Conservation (phyloP, 2,113 vertebrate genomes). For the Hemichromis elongatus region DNA sequence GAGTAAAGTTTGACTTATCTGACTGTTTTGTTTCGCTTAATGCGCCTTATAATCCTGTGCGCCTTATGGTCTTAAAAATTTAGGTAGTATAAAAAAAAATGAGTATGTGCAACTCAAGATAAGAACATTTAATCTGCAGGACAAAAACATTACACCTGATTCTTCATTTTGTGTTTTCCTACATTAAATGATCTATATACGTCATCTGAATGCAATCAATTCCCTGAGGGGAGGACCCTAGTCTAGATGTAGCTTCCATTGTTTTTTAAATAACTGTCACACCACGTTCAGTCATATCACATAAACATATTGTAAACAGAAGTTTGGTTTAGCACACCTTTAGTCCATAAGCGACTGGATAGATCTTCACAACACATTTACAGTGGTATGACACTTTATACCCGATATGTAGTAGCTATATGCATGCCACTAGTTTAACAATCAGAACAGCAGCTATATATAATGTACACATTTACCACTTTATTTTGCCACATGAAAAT, state of each 20-base stretch:
- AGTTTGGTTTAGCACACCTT: background rate
- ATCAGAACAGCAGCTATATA: background rate
- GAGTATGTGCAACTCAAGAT: no score
- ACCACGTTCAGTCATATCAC: background rate
- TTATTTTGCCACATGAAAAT: background rate
- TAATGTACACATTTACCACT: background rate
- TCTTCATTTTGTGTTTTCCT: background rate
- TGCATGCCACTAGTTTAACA: background rate
- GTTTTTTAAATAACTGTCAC: background rate
- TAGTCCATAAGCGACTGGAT: background rate
- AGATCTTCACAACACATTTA: background rate
- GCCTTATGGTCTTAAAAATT: no score
- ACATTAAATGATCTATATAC: background rate
- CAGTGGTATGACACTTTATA: background rate
- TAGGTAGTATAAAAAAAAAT: no score
- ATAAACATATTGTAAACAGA: background rate
- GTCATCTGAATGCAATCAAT: background rate
- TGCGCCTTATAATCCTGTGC: no score
- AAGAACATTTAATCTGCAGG: background rate
- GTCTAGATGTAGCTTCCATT: background rate
- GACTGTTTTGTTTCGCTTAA: no score
- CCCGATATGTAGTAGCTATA: background rate
- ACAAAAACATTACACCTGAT: background rate
- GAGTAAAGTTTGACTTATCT: no score
- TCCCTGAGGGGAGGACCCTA: background rate